Evolutionary conservation across 2,113 vertebrate species (phyloP).

Genomic region (Marmota monax): DNA sequence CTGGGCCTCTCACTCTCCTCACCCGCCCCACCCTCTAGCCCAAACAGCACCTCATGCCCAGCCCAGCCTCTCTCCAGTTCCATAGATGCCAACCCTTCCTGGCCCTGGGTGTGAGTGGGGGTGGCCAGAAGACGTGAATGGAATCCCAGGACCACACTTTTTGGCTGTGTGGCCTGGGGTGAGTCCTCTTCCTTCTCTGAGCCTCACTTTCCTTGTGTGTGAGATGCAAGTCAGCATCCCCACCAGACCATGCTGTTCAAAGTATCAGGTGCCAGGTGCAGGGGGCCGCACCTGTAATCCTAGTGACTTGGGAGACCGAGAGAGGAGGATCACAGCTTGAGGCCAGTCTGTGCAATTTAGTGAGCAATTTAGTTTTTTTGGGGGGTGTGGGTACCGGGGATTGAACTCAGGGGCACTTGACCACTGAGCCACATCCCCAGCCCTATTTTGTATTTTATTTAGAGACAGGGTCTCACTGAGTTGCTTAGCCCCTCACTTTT

Average conservation of each 20-base stretch:
- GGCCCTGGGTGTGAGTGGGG: constrained; percentile 59
- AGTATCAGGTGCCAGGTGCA: background rate
- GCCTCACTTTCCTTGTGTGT: background rate
- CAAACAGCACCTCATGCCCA: constrained; percentile 73
- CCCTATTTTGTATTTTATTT: no score
- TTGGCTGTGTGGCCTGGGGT: constrained; percentile 10
- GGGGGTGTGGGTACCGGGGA: no score
- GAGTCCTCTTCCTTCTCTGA: constrained; percentile 28
- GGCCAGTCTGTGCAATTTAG: background rate
- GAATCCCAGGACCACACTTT: background rate
- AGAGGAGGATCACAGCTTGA: background rate
- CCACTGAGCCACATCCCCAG: no score
- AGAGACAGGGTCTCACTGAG: no score
- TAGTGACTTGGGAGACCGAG: background rate
- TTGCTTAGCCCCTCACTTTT: no score
- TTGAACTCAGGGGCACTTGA: no score
- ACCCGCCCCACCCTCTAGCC: background rate
- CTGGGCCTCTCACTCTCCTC: background rate
- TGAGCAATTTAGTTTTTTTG: no score
- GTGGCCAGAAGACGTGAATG: background rate
- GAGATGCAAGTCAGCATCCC: background rate
- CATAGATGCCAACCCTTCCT: constrained; percentile 87
- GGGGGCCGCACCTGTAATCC: background rate
- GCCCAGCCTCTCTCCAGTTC: constrained; percentile 86
- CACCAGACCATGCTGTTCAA: accelerated